phyloP scores from a whole-genome alignment of 2,113 vertebrate genomes.

The Jacana jacana region DNA sequence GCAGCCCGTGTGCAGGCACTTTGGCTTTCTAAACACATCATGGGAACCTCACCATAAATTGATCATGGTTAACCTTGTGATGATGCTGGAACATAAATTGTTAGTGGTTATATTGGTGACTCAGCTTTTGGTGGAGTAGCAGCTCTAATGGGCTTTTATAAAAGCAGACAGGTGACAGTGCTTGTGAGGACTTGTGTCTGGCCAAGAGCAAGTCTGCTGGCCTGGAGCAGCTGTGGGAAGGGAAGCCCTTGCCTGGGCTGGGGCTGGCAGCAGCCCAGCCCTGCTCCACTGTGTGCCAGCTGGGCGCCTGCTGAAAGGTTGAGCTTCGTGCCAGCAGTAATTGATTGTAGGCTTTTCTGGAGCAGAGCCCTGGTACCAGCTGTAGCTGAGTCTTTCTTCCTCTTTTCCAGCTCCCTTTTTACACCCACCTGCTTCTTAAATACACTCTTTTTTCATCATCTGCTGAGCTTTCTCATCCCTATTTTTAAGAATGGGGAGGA shows the following conservation, averaged over 20 bases:
- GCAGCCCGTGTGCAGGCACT: not conserved
- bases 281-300: slow-evolving; percentile 30
- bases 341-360: slow-evolving; percentile 57
- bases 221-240: slow-evolving; percentile 31
- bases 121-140: not conserved
- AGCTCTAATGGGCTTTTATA: not conserved
- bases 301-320: slow-evolving; percentile 32
- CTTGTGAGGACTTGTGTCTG: not conserved
- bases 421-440: slow-evolving; percentile 66
- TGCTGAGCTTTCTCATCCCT: slow-evolving; percentile 22
- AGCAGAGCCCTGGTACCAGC: slow-evolving; percentile 48
- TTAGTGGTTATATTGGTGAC: not conserved
- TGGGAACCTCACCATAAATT: not conserved
- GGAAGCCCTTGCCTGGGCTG: not conserved
- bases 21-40: not conserved
- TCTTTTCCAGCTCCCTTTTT: not conserved
- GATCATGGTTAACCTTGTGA: slow-evolving; percentile 16
- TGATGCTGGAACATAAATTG: not conserved
- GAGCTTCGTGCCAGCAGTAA: slow-evolving; percentile 21
- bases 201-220: slow-evolving; percentile 27
- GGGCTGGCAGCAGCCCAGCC: slow-evolving; percentile 24
- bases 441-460: slow-evolving; percentile 9
- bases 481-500: slow-evolving; percentile 35
- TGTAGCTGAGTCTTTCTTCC: slow-evolving; percentile 52
- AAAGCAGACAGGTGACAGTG: slow-evolving; percentile 40